phyloP scores from a whole-genome alignment of 2,113 vertebrate genomes.

The Orientallactaga bullata region DNA sequence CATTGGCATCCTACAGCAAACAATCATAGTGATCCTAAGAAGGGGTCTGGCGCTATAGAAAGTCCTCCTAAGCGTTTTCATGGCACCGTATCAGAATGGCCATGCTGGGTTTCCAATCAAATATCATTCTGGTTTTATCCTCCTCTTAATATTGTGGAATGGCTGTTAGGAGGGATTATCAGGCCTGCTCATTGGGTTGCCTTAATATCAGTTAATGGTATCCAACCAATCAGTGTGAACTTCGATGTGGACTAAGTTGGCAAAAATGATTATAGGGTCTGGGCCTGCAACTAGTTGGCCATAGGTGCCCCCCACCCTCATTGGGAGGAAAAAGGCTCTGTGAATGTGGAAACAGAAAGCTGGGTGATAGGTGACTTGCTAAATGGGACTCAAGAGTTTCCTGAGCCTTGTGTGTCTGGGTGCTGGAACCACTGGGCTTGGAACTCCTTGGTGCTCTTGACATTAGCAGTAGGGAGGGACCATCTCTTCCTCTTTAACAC shows the following conservation, averaged over 20 bases:
- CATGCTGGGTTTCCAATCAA: neutral
- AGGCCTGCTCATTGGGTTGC: neutral
- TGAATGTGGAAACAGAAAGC: neutral
- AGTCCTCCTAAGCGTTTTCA: neutral
- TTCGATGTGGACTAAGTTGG: neutral
- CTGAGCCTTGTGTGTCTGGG: neutral
- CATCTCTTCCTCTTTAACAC: neutral
- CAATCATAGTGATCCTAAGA: neutral
- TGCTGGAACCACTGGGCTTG: neutral
- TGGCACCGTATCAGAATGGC: neutral
- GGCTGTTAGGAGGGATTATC: neutral
- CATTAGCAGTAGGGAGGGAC: too few relatives aligned
- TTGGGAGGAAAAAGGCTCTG: neutral
- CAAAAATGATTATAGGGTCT: neutral
- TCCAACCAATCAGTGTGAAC: too few relatives aligned
- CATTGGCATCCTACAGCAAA: neutral
- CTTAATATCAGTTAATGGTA: neutral
- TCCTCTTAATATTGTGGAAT: neutral
- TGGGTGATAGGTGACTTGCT: neutral
- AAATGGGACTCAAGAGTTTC: neutral
- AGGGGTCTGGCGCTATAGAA: neutral
- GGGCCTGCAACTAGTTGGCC: neutral
- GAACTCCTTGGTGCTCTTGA: neutral
- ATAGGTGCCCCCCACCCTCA: rapidly evolving
- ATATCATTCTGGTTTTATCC: neutral